Percentiles rank a stretch among this genome's conserved stretches.
Evolutionary conservation across 2,797 vertebrate species (phyloP).

Genomic region (Sebastolobus altivelis): DNA sequence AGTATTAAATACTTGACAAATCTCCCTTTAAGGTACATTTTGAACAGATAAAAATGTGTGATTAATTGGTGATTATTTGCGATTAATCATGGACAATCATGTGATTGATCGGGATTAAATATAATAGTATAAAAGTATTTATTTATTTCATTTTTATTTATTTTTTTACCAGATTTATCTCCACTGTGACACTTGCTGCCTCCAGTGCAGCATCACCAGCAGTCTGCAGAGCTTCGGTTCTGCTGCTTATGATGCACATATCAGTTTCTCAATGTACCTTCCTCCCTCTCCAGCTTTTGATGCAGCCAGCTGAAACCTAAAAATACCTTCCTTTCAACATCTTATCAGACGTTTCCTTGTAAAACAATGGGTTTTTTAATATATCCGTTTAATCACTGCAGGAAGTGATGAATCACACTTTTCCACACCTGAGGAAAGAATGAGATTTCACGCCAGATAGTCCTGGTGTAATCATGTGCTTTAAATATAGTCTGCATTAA

Average conservation of each 20-base stretch:
- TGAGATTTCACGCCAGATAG: neutral
- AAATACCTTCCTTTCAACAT: conserved; percentile 37
- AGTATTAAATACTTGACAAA: too few species aligned
- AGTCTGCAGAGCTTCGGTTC: conserved; percentile 12
- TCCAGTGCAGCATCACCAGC: conserved; percentile 6
- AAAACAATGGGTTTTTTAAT: neutral
- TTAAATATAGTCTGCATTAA: neutral
- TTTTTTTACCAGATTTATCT: conserved; percentile 12
- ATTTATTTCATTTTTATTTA: too few species aligned
- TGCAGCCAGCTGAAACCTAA: conserved; percentile 37
- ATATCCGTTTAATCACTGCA: neutral
- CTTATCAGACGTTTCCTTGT: conserved; percentile 22
- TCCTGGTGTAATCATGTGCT: accelerated
- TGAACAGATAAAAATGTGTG: too few species aligned
- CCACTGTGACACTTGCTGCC: conserved; percentile 10
- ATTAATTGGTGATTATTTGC: too few species aligned
- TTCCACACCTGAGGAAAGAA: neutral
- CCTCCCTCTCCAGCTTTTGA: conserved; percentile 27
- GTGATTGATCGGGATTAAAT: too few species aligned
- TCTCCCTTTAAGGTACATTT: too few species aligned
- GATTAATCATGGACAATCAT: neutral
- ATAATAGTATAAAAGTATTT: too few species aligned
- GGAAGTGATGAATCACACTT: conserved; percentile 33
- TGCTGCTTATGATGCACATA: neutral
- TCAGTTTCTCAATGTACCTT: conserved; percentile 13